Conservation (phyloP, 2,888 invertebrate genomes). For the Perdita meconis region DNA sequence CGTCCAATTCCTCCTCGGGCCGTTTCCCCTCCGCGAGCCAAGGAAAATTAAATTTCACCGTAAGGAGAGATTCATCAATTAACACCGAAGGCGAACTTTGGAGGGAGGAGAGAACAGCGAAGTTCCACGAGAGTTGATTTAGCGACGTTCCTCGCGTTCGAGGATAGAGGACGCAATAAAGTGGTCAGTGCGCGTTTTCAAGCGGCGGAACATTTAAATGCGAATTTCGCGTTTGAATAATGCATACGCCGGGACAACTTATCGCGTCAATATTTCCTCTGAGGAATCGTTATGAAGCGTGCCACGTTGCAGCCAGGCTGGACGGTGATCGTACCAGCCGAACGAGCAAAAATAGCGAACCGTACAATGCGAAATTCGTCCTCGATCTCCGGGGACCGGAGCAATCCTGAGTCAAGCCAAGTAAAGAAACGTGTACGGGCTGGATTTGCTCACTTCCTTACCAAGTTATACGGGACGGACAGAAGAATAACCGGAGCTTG, state of each 20-base stretch:
- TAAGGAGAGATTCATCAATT: slow-evolving; percentile 13
- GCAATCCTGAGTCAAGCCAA: neutral
- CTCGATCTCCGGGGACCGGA: neutral
- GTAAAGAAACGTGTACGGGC: neutral
- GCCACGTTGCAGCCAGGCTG: neutral
- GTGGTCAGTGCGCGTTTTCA: slow-evolving; percentile 23
- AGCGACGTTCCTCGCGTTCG: slow-evolving; percentile 12
- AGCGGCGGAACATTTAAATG: slow-evolving; percentile 33
- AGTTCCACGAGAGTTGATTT: slow-evolving; percentile 8
- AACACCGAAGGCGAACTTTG: neutral
- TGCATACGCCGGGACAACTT: slow-evolving; percentile 20
- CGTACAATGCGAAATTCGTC: slow-evolving; percentile 17
- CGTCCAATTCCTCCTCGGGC: neutral
- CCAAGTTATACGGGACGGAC: neutral
- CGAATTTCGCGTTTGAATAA: slow-evolving; percentile 46
- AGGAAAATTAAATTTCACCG: slow-evolving; percentile 12
- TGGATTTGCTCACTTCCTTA: neutral
- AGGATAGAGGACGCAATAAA: slow-evolving; percentile 29
- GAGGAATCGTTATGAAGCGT: neutral
- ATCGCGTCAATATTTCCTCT: slow-evolving; percentile 36
- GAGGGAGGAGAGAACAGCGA: neutral
- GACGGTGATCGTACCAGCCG: neutral
- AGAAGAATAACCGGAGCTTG: neutral
- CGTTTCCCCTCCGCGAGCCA: neutral
- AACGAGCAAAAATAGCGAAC: slow-evolving; percentile 15